phyloP scores from a whole-genome alignment of 1,140 invertebrate genomes.

The Pantala flavescens region DNA sequence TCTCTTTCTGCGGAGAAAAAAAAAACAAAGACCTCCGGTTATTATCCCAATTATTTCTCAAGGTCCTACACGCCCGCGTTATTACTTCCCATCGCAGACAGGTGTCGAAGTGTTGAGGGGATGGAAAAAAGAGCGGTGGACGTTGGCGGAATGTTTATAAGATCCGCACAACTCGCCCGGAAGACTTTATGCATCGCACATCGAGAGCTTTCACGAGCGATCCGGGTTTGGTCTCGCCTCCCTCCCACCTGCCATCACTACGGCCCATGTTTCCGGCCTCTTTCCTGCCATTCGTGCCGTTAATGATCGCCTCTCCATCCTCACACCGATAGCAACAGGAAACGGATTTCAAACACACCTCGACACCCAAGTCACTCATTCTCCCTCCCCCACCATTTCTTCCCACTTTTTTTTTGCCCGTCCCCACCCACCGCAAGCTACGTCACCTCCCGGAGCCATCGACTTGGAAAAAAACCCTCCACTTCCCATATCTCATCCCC shows the following conservation, averaged over 20 bases:
- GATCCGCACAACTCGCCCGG: no score
- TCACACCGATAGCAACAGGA: conserved; percentile 7
- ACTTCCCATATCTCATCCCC: background rate
- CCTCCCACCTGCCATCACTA: background rate
- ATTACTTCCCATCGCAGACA: no score
- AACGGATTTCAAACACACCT: conserved; percentile 9
- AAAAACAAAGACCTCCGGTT: no score
- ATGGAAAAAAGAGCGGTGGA: no score
- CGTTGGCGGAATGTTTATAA: no score
- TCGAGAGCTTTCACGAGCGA: no score
- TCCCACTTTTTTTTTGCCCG: background rate
- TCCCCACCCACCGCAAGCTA: background rate
- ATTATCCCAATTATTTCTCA: no score
- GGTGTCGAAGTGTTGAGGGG: no score
- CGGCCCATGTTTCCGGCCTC: background rate
- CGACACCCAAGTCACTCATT: background rate
- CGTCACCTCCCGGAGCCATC: background rate
- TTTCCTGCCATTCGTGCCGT: background rate
- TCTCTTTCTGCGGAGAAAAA: no score
- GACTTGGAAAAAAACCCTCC: background rate
- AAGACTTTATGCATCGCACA: no score
- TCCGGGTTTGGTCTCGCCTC: no score
- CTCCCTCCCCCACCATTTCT: background rate
- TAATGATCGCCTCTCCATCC: background rate
- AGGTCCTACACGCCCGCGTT: no score